These are phyloP conservation scores for Odontomyia ornata DNA, from an alignment of 2,888 invertebrate genomes.

Conservation along the genomic window DNA sequence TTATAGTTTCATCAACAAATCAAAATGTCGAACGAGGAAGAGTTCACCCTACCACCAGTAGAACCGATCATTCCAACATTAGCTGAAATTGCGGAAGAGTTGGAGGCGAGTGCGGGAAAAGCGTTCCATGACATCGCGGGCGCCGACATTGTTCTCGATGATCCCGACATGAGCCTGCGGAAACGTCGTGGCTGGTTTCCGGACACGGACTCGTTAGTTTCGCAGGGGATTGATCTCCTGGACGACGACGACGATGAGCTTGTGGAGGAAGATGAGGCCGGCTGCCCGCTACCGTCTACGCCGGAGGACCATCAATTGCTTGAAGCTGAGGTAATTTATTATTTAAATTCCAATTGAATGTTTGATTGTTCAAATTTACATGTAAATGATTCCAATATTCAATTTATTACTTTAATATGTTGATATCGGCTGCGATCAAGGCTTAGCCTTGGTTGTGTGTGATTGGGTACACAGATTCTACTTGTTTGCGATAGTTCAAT, in stretches of 20 bases:
- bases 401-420: no score
- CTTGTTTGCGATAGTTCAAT: no score
- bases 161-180: conserved; percentile 59
- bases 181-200: conserved; percentile 62
- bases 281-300: conserved; percentile 85
- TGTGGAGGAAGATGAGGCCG: conserved; percentile 66
- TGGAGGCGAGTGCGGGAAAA: neutral
- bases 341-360: neutral
- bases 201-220: conserved; percentile 57
- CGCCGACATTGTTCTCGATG: conserved; percentile 57
- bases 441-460: no score
- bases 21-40: conserved; percentile 33
- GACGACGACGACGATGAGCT: conserved; percentile 58
- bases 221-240: conserved; percentile 60
- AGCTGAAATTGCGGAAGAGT: neutral
- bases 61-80: neutral
- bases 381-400: neutral
- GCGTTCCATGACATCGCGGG: conserved; percentile 3
- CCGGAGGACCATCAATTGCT: conserved; percentile 85
- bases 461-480: no score
- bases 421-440: no score
- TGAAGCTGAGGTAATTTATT: conserved; percentile 73
- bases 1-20: neutral
- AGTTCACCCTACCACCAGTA: neutral
- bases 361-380: neutral